phyloP scores from a whole-genome alignment of 2,113 vertebrate genomes.

The Ophthalmolycus amberensis region DNA sequence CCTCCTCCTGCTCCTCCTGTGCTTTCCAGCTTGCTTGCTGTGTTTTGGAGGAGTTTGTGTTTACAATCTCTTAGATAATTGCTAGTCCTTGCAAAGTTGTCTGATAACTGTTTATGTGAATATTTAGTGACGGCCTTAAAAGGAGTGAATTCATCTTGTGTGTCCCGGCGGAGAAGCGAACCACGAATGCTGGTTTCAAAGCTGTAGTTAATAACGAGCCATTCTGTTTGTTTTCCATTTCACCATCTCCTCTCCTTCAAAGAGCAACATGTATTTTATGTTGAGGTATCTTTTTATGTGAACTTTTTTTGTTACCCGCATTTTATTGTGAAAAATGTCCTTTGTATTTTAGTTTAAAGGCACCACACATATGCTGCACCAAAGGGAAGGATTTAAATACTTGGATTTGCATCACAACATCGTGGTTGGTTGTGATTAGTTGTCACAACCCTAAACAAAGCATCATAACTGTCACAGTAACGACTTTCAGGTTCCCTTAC shows the following conservation, averaged over 20 bases:
- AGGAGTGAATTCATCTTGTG: background rate
- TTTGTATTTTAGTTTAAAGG: background rate
- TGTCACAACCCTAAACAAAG: background rate
- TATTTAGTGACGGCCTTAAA: conserved; percentile 29
- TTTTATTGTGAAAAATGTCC: conserved; percentile 14
- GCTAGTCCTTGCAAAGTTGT: conserved; percentile 21
- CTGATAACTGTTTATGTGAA: conserved; percentile 54
- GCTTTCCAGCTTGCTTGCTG: conserved; percentile 20
- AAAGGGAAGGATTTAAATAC: background rate
- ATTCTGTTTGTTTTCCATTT: conserved; percentile 45
- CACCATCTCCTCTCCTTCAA: conserved; percentile 19
- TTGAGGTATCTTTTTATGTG: conserved; percentile 1
- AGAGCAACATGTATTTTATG: conserved; percentile 1
- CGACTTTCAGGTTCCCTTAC: background rate
- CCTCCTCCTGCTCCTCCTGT: conserved; percentile 33
- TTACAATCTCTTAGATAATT: conserved; percentile 56
- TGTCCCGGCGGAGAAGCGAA: conserved; percentile 16
- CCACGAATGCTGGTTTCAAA: conserved; percentile 32
- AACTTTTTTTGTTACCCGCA: background rate
- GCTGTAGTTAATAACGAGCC: conserved; percentile 43
- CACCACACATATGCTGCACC: background rate
- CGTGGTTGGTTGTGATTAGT: conserved; percentile 11
- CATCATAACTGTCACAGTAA: background rate
- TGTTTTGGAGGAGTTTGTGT: conserved; percentile 44
- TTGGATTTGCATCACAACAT: background rate